Evolutionary conservation across 35 echinoderm and acorn worm species (phyloP), one percentile per base, ranked within the genome.

Genomic region (Anneissia japonica): DNA sequence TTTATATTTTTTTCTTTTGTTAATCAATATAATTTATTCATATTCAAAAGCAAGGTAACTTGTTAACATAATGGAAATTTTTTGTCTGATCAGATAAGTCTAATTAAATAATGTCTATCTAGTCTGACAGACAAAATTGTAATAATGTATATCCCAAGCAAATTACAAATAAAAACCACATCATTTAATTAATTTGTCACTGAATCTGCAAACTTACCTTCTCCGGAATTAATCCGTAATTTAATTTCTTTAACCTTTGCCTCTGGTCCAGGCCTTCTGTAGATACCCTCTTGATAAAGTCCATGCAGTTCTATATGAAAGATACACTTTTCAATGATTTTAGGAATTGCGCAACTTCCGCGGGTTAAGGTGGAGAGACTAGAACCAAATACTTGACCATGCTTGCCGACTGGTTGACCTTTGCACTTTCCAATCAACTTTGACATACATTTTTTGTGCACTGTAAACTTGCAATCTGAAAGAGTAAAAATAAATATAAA

Each of bases 181-280:
- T 6, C 14, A 43, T 43, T 14, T 43, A 43, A 43, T 43, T 43
- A 14, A 43, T 43, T 4, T 6, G 4, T 43, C 40, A 43, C 4
- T 43, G 40, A 6, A 43, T 45, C 30, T 84, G 31, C 1, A 10
- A 73, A 76, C 89, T 84, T 86, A 99, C 96, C 89, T 81, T 79
- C 46, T 75, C 94, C 89, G 64, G 89, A 94, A 80, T 99, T 99
- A 13, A 99, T 87, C 5, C 75, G 89, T 78, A 89, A 82, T 73
- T 99, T 93, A 14, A 99, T 86, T 92, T 99, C 96, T 51, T 91
- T 99, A 51, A 94, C 92, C 74, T 99, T 99, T 23, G 80, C 80
- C 32, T 80, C 96, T 29, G 96, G 88, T 34, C 96, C 96, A 37
- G 96, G 89, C 72, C 85, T 86, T 23, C 96, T 39, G 83, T 99